Evolutionary conservation across 1,140 invertebrate species (phyloP).

Genomic region (fruit fly (Drosophila melanogaster)): Release_6_plus_ISO1_MT NT_033777.3:24348001-24348500

Average conservation of each 20-base stretch:
- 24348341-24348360: constrained; percentile 76
- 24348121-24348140: background rate
- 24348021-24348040: constrained; percentile 70
- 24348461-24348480: constrained; percentile 74
- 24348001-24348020: constrained; percentile 42
- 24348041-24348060: constrained; percentile 83
- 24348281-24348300: constrained; percentile 75
- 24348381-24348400: constrained; percentile 75
- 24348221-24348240: constrained; percentile 70
- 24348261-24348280: constrained; percentile 73
- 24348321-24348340: constrained; percentile 77
- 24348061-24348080: constrained; percentile 80
- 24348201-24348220: constrained; percentile 75
- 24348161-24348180: constrained; percentile 80
- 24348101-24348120: constrained; percentile 2
- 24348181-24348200: constrained; percentile 75
- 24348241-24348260: constrained; percentile 72
- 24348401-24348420: constrained; percentile 78
- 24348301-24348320: constrained; percentile 54
- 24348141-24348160: constrained; percentile 79
- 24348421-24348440: constrained; percentile 75
- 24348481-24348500: constrained; percentile 28
- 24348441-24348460: constrained; percentile 62
- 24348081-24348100: constrained; percentile 44
- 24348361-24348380: constrained; percentile 77